A percentile compares a stretch with the other conserved stretches of the same genome.
Conservation (phyloP, 2,888 invertebrate species). For the Andrena haemorrhoa region DNA sequence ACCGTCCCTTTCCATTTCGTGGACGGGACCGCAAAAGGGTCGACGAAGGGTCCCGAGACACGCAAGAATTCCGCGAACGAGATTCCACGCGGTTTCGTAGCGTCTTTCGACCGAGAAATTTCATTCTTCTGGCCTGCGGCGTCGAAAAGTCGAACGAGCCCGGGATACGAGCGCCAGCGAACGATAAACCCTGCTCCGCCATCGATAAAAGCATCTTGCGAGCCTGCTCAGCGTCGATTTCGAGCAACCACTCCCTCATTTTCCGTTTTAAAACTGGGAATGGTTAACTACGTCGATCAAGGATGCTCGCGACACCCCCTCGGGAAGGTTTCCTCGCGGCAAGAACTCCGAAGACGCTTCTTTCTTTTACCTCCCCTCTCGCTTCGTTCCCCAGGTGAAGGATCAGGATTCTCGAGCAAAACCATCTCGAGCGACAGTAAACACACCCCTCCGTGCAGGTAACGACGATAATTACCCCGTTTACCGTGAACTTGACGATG, state of each 20-base stretch:
- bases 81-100: slow-evolving; percentile 42
- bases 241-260: too few relatives aligned
- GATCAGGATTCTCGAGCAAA: neutral
- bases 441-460: slow-evolving; percentile 70
- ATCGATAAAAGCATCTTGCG: too few relatives aligned
- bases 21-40: slow-evolving; percentile 12
- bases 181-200: neutral
- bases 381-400: neutral
- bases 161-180: neutral
- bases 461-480: slow-evolving; percentile 79
- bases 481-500: slow-evolving; percentile 75
- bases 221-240: too few relatives aligned
- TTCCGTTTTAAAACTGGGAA: neutral
- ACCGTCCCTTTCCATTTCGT: neutral
- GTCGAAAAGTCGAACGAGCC: neutral
- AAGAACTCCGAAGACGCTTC: neutral
- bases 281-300: neutral
- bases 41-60: slow-evolving; percentile 5
- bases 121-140: slow-evolving; percentile 15
- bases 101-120: slow-evolving; percentile 29
- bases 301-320: neutral
- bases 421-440: slow-evolving; percentile 70
- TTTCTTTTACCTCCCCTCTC: neutral
- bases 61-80: slow-evolving; percentile 56
- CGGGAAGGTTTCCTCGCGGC: neutral